A percentile compares a stretch with the other conserved stretches of the same genome.
Conservation (phyloP, 2,797 vertebrate genomes). For the Amazona finschi region DNA sequence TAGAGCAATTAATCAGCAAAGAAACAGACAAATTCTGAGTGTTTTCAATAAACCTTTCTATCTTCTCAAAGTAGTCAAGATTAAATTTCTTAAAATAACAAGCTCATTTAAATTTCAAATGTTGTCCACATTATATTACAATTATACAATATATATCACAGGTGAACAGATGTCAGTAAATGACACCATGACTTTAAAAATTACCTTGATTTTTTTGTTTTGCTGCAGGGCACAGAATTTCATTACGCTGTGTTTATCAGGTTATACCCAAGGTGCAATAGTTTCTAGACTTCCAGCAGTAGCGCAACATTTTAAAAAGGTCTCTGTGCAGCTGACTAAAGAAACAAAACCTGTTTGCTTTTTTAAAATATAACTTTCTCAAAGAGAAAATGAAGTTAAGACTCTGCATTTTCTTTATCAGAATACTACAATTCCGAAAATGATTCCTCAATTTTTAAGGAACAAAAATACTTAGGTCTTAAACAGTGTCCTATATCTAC, state of each 20-base stretch:
- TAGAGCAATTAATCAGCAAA: slow-evolving; percentile 36
- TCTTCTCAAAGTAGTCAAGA: background rate
- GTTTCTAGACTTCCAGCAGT: background rate
- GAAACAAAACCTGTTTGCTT: background rate
- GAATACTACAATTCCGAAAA: background rate
- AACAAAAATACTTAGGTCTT: background rate
- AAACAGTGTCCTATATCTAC: background rate
- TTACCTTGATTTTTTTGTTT: slow-evolving; percentile 41
- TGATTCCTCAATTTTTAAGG: background rate
- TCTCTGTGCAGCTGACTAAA: background rate
- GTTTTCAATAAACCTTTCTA: background rate
- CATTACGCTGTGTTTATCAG: slow-evolving; percentile 18
- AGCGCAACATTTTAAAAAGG: slow-evolving; percentile 10
- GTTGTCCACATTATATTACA: background rate
- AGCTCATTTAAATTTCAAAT: slow-evolving; percentile 7
- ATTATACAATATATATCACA: background rate
- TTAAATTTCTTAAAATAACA: slow-evolving; percentile 19
- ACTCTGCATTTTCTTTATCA: background rate
- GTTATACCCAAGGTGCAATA: slow-evolving; percentile 7
- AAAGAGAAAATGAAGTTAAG: background rate
- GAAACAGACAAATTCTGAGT: background rate
- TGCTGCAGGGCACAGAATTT: slow-evolving; percentile 33
- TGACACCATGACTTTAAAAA: slow-evolving; percentile 34
- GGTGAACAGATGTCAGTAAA: slow-evolving; percentile 23
- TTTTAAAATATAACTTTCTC: background rate